Percentiles rank a stretch among this genome's conserved stretches.
These are phyloP conservation scores for Crossaster papposus DNA, from an alignment of 53 echinoderm and acorn worm species.

Conservation along the genomic window DNA sequence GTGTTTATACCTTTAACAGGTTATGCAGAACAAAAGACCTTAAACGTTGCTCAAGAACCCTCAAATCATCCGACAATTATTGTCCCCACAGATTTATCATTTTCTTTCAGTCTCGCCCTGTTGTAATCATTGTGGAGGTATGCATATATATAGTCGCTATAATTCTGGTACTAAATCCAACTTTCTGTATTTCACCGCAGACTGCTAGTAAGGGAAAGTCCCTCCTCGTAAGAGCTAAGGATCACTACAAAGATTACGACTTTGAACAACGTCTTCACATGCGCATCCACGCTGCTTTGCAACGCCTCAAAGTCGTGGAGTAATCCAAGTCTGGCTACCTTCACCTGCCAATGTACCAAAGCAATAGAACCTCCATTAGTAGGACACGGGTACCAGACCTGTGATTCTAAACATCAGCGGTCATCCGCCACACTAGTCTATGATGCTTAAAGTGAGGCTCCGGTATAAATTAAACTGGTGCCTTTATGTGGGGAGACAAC, in stretches of 20 bases:
- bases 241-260: conserved; percentile 95
- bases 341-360: not conserved
- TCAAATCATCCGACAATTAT: too few species aligned
- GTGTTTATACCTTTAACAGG: too few species aligned
- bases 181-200: conserved; percentile 56
- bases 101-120: too few species aligned
- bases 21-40: too few species aligned
- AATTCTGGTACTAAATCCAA: too few species aligned
- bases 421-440: not conserved
- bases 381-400: not conserved
- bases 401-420: not conserved
- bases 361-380: not conserved
- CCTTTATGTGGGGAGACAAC: not conserved
- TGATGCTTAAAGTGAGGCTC: not conserved
- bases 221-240: conserved; percentile 81
- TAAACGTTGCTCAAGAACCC: too few species aligned
- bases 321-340: conserved; percentile 19
- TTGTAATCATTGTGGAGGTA: not conserved
- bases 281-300: conserved; percentile 86
- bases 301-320: conserved; percentile 73
- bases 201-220: conserved; percentile 76
- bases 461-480: not conserved
- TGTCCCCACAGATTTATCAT: too few species aligned
- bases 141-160: too few species aligned
- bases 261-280: conserved; percentile 95